A percentile compares a stretch with the other conserved stretches of the same genome.
phyloP scores from a whole-genome alignment of 2,888 invertebrate genomes.

The Diloba caeruleocephala region DNA sequence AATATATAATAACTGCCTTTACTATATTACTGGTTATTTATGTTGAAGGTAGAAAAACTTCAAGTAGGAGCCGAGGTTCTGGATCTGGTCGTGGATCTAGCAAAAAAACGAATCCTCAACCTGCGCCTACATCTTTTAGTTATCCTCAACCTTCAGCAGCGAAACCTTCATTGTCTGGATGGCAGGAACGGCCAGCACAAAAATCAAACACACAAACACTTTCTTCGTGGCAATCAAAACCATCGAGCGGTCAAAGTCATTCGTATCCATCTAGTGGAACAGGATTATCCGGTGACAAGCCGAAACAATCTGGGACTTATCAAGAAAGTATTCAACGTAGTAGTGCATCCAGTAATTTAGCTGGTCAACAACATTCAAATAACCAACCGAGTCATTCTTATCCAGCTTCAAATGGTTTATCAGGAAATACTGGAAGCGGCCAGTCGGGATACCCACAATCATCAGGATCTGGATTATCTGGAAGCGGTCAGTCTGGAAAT shows the following conservation, averaged over 20 bases:
- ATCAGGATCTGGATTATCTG: constrained; percentile 50
- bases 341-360: constrained; percentile 65
- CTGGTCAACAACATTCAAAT: constrained; percentile 62
- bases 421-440: constrained; percentile 47
- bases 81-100: constrained; percentile 73
- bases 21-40: constrained; percentile 61
- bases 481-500: constrained; percentile 45
- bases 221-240: constrained; percentile 68
- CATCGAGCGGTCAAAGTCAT: constrained; percentile 66
- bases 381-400: constrained; percentile 71
- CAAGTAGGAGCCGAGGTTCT: constrained; percentile 78
- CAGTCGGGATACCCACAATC: constrained; percentile 60
- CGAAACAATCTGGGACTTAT: constrained; percentile 67
- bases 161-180: constrained; percentile 77
- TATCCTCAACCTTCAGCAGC: constrained; percentile 75
- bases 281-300: constrained; percentile 74
- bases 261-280: constrained; percentile 80
- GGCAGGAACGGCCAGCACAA: constrained; percentile 79
- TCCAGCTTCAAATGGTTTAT: constrained; percentile 76
- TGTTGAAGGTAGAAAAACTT: constrained; percentile 74
- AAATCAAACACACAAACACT: constrained; percentile 61
- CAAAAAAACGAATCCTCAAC: constrained; percentile 74
- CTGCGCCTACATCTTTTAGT: constrained; percentile 80
- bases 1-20: constrained; percentile 59
- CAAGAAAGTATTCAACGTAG: constrained; percentile 78